These are phyloP conservation scores for Paracanthobrama guichenoti DNA, from an alignment of 2,113 vertebrate genomes.

Conservation along the genomic window DNA sequence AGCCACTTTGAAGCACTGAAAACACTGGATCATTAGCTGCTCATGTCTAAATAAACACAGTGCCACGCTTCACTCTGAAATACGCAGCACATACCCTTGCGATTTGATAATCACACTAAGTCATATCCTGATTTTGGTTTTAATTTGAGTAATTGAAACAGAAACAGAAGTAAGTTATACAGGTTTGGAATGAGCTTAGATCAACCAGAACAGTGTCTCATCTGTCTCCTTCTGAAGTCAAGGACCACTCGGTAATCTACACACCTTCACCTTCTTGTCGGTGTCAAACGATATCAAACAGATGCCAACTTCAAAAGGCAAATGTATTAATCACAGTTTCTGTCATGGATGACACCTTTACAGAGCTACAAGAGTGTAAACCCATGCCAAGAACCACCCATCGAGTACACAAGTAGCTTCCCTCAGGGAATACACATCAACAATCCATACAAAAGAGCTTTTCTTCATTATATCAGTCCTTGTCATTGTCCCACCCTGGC, in stretches of 20 bases:
- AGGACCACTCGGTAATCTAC: constrained; percentile 47
- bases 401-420: constrained; percentile 69
- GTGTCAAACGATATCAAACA: constrained; percentile 72
- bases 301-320: constrained; percentile 75
- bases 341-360: constrained; percentile 63
- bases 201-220: not conserved
- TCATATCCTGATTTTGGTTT: not conserved
- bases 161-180: not conserved
- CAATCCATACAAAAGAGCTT: constrained; percentile 71
- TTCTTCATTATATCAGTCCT: constrained; percentile 69
- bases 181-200: not conserved
- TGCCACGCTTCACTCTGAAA: not conserved
- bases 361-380: constrained; percentile 69
- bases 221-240: constrained; percentile 38
- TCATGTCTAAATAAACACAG: not conserved
- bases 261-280: constrained; percentile 26
- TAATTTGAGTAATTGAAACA: not conserved
- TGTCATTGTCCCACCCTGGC: constrained; percentile 70
- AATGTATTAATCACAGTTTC: constrained; percentile 74
- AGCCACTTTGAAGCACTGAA: not conserved
- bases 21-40: not conserved
- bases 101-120: not conserved
- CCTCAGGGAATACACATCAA: constrained; percentile 71
- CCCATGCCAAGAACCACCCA: constrained; percentile 72
- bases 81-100: not conserved